Base-by-base conservation (phyloP, 2,888 invertebrate species). In the Myopa testacea region DNA sequence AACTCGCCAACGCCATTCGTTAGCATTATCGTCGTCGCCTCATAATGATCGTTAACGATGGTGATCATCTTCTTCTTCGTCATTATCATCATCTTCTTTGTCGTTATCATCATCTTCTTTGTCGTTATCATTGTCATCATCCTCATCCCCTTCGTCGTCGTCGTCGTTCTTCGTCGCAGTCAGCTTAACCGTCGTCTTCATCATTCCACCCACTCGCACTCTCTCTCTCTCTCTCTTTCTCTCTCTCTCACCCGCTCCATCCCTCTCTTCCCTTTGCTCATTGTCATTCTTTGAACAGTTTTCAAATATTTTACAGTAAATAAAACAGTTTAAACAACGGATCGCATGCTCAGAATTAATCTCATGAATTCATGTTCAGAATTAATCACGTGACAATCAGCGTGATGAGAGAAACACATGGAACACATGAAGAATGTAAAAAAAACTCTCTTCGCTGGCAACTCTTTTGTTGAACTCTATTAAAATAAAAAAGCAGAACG, bases 271-370 rank as follows among this genome's bases (percentile, higher is more conserved):
- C 4, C 26, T 62, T 26, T 19, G 6, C 12, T 60, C 16, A 55
- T 55, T 55, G n/a, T 62, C 26, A 10, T 26, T 62, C 62, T 1
- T 26, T 40, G 3, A 45, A 45, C 45, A 45, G 7, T 10, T 8
- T 45, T 8, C n/a, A n/a, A 40, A 26, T 19, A 50, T n/a, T 63
- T 52, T 63, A 37, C 65, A 63, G 52, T 34, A 63, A 16, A 65
- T 65, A 63, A 65, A 65, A 74, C 3, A 45, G 10, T 34, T 63
- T 62, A 26, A 72, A 40, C 73, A 63, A 19, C 40, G 60, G 50
- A 45, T 73, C 73, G 73, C 73, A 62, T 63, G 73, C 45, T 45
- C 16, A 38, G 52, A 63, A 65, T 74, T 65, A 74, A 74, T 74
- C 52, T 45, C 26, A 52, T 63, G 63, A 74, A 63, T 26, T 26